Evolutionary conservation across 1,140 invertebrate species (phyloP), one percentile per base, ranked within the genome.

Genomic region (Drosophila rhopaloa): DNA sequence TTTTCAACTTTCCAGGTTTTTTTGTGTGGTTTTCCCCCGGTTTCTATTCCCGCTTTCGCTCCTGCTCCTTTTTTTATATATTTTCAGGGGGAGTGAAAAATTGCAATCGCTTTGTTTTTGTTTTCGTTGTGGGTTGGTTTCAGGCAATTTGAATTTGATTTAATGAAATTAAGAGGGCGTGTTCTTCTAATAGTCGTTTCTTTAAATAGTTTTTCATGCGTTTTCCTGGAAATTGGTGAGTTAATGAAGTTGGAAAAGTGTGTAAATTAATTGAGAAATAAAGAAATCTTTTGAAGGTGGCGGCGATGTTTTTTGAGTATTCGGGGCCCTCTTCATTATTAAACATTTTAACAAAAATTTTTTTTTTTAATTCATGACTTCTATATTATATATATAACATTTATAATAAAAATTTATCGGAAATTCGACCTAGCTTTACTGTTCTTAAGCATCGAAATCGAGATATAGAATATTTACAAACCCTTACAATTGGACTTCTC

Each of bases 81-180:
- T 37, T 72, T 56, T 60, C 16, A 24, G 44, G 24, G 29, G 53
- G 74, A 76, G 63, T 85, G 83, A 85, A 85, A 85, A 88, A 85
- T 85, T 88, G 79, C 78, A 78, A 81, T 74, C 71, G 57, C 80
- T 82, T 82, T 80, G 72, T 85, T 67, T 66, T 53, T 67, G 68
- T 56, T 63, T 47, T 67, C 72, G 40, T 59, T 75, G 43, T 81
- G 62, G 58, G 57, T 63, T 50, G 54, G 53, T 48, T 54, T 44
- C 27, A 46, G 70, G 19, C 71, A 57, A 75, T 66, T 74, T 82
- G 44, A 71, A 62, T 78, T 83, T 82, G 63, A 90, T 88, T 83
- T 59, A 76, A 77, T 75, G 51, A 71, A 76, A 75, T 81, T 63
- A 57, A 84, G 76, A 74, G 72, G 84, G 72, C 51, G 84, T 63